A percentile compares a stretch with the other conserved stretches of the same genome.
phyloP scores from a whole-genome alignment of 2,888 invertebrate genomes.

The Hermaeophaga mercurialis region DNA sequence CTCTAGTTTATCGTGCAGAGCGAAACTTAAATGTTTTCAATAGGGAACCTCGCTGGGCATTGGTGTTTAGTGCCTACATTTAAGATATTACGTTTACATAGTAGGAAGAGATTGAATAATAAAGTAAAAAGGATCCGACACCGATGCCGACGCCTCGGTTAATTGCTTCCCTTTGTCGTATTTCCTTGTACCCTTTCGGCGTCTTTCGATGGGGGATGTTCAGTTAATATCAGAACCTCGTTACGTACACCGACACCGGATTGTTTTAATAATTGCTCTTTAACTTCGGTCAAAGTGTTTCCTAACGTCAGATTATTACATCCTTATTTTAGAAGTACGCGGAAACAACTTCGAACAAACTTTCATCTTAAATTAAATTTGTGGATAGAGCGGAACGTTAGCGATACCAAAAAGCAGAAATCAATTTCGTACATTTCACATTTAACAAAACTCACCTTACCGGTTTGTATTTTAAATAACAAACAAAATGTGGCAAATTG shows the following conservation, averaged over 20 bases:
- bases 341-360: too few species aligned
- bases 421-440: too few species aligned
- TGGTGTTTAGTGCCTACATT: neutral
- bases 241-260: slow-evolving; percentile 6
- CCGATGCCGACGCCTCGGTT: slow-evolving; percentile 11
- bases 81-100: slow-evolving; percentile 8
- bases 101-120: slow-evolving; percentile 13
- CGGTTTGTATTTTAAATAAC: too few species aligned
- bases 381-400: too few species aligned
- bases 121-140: slow-evolving; percentile 12
- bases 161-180: slow-evolving; percentile 20
- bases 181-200: slow-evolving; percentile 4
- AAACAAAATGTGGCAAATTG: too few species aligned
- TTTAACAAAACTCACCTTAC: too few species aligned
- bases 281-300: slow-evolving; percentile 2
- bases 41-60: too few species aligned
- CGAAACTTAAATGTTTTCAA: too few species aligned
- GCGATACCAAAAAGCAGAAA: too few species aligned
- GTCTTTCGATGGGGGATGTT: slow-evolving; percentile 19
- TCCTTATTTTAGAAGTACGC: too few species aligned
- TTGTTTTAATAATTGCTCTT: slow-evolving; percentile 14
- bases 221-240: slow-evolving; percentile 18
- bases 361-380: too few species aligned
- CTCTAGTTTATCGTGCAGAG: too few species aligned
- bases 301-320: slow-evolving; percentile 2